Conservation (phyloP, 2,888 invertebrate species). For the Trachelus stipa region DNA sequence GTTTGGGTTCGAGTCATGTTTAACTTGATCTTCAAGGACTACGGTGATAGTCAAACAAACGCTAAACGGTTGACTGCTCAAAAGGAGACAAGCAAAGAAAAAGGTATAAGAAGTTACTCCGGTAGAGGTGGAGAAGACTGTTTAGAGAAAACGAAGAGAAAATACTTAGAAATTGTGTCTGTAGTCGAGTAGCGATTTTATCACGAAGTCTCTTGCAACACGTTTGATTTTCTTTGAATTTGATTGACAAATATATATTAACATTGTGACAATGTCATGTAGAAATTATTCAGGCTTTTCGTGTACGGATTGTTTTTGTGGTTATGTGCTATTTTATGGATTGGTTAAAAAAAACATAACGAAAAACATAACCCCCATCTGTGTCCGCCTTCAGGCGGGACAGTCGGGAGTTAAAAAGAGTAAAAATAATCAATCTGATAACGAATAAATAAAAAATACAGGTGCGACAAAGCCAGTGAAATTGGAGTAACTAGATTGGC, state of each 20-base stretch:
- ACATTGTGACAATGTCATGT: no score
- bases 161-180: not conserved
- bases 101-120: not conserved
- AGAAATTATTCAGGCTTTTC: no score
- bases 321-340: not conserved
- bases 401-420: not conserved
- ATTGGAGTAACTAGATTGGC: slow-evolving; percentile 89
- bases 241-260: not conserved
- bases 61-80: not conserved
- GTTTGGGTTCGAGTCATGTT: not conserved
- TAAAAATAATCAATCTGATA: slow-evolving; percentile 8
- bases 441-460: slow-evolving; percentile 64
- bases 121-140: not conserved
- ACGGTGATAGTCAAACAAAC: not conserved
- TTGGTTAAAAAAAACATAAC: not conserved
- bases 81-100: not conserved
- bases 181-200: not conserved
- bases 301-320: not conserved
- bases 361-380: not conserved
- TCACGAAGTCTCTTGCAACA: not conserved
- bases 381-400: not conserved
- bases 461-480: slow-evolving; percentile 93
- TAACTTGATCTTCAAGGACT: not conserved
- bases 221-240: not conserved
- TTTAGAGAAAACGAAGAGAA: not conserved